Base-by-base conservation (phyloP, 2,888 invertebrate species). In the Exocentrus adspersus region DNA sequence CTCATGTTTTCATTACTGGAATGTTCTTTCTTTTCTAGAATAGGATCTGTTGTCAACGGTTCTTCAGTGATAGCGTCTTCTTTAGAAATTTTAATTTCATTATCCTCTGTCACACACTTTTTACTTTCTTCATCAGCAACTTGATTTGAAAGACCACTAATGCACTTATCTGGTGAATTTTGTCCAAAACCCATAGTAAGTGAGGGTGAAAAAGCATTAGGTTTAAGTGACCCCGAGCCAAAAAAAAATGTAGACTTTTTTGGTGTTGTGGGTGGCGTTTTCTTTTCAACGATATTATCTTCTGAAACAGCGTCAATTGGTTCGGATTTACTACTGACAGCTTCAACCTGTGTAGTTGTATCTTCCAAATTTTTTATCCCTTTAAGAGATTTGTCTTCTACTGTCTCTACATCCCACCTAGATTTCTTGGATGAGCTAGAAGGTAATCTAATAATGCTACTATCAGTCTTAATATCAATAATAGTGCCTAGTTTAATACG, bases 361-460 rank as follows among this genome's bases (percentile, higher is more conserved):
- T 21, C 52, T 19, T 19, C 16, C 5, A 14, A 20, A 19, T 6
- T 52, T 2, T 83, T 82, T 0, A 83, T 82, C 52, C 83, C 84
- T 82, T 56, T 17, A 1, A 17, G n/a, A 21, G 45, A 14, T 42
- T 56, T 46, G 21, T 37, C 30, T 16, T 1, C 82, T 80, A 60
- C 77, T 80, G 9, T 83, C n/a, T 54, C 83, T 0, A 85, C 83
- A 62, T 85, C 85, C 84, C 85, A 85, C 57, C 84, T 79, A 1
- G 84, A 84, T 59, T 79, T 75, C 68, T 81, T 82, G 58, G 81
- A 82, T 9, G 71, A 51, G 58, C 61, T 67, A 43, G 56, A 68
- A 63, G 52, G 24, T 51, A 62, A 37, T 48, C 61, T 67, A 56
- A 56, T 50, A 61, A 59, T 46, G 67, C 69, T 72, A 65, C 73